Evolutionary conservation across 1,140 invertebrate species (phyloP).

Genomic region (Calliopsis andreniformis): DNA sequence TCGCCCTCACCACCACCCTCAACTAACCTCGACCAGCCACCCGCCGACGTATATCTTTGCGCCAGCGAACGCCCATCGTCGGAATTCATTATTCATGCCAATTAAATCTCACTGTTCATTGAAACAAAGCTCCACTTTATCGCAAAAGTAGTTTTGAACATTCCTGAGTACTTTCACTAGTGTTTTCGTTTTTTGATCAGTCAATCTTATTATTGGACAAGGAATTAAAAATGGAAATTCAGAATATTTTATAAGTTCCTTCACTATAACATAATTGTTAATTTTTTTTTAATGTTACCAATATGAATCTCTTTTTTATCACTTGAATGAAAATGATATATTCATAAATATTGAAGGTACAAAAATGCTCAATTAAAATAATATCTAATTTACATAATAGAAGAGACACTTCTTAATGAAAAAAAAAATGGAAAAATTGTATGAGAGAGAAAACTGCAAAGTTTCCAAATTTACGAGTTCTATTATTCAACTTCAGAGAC

Average conservation of each 20-base stretch:
- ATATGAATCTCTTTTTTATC: too few species aligned
- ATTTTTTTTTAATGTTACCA: too few species aligned
- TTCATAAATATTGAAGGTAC: too few species aligned
- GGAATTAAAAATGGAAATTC: too few species aligned
- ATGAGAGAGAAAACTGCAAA: conserved; percentile 25
- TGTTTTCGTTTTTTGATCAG: too few species aligned
- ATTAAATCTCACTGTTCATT: conserved; percentile 65
- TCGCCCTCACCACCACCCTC: conserved; percentile 67
- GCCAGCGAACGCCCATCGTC: conserved; percentile 22
- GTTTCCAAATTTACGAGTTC: conserved; percentile 39
- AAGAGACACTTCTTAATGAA: too few species aligned
- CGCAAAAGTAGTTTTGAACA: not conserved
- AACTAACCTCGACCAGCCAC: conserved; percentile 58
- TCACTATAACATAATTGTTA: too few species aligned
- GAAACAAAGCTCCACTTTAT: not conserved
- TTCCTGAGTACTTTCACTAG: not conserved
- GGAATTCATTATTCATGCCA: conserved; percentile 75
- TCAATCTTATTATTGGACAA: too few species aligned
- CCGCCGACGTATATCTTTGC: conserved; percentile 34
- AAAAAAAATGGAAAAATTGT: not conserved
- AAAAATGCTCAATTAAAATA: too few species aligned
- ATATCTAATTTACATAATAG: too few species aligned
- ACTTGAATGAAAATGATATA: too few species aligned
- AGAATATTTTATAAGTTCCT: too few species aligned
- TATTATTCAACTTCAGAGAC: conserved; percentile 42